These are phyloP conservation scores for Eriocheir sinensis DNA, from an alignment of 1,140 invertebrate species.

Conservation along the genomic window DNA sequence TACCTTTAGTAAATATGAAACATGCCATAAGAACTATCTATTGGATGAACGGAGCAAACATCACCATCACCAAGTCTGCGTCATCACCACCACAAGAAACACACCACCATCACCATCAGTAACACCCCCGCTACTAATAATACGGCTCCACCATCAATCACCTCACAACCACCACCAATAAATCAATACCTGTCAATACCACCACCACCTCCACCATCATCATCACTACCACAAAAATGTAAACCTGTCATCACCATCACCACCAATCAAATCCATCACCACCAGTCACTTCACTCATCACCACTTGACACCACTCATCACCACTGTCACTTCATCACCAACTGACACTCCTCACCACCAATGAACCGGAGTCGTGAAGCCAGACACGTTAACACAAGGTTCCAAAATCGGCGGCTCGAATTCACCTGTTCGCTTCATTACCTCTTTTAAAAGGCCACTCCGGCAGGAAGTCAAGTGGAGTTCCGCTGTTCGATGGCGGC, in stretches of 20 bases:
- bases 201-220: neutral
- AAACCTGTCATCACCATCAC: too few species aligned
- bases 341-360: neutral
- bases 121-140: neutral
- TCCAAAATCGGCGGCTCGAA: conserved; percentile 61
- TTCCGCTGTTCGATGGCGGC: neutral
- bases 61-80: neutral
- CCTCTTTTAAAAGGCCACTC: conserved; percentile 62
- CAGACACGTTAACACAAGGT: conserved; percentile 65
- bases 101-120: neutral
- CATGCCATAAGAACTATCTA: too few species aligned
- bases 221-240: too few species aligned
- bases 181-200: neutral
- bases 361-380: conserved; percentile 51
- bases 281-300: too few species aligned
- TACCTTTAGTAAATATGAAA: too few species aligned
- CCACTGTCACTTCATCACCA: too few species aligned
- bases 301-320: too few species aligned
- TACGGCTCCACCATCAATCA: neutral
- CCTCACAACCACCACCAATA: neutral
- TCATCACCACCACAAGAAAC: neutral
- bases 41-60: too few species aligned
- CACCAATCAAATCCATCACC: too few species aligned
- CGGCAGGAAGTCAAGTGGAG: conserved; percentile 59
- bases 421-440: conserved; percentile 67